Base-by-base conservation (phyloP, 2,888 invertebrate species). In the Anticlea derivata region DNA sequence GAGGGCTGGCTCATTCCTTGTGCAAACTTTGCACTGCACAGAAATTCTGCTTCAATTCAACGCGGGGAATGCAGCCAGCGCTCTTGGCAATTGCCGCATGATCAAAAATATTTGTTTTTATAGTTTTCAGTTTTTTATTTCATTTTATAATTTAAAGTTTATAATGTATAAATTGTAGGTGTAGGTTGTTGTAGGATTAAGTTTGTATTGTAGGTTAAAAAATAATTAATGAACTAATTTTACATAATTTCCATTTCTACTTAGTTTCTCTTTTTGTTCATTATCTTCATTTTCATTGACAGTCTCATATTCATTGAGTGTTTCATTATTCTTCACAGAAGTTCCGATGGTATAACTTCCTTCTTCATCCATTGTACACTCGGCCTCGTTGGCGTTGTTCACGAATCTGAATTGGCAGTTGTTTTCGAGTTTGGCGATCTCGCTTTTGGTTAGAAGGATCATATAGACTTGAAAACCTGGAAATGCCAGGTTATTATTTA, bases 381-480 rank as follows among this genome's bases (percentile, higher is more conserved):
- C 29, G 1, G 31, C 45, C 12, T 47, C 50, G 1, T 4, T 12
- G 0, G 46, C 37, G 7, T 39, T 11, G 22, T 58, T 58, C 2
- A 13, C 12, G n/a, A 58, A 58, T 7, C 39, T 41, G 17, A 58
- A 49, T 2, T 33, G 24, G 10, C 26, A 27, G 12, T 17, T 50
- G 22, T 34, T 46, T 2, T 20, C 7, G 0, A 58, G 34, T 27
- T 54, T 49, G 5, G 24, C 13, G 6, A 58, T 44, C 12, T 58
- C 54, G 23, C 54, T 51, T 33, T 34, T 49, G 2, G 38, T 33
- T 1, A 58, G 2, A 3, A 58, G 34, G 22, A 55, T 45, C n/a
- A 52, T 8, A 11, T 57, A 57, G 1, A 37, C n/a, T 13, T 37
- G 24, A 5, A 24, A 13, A 24, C 24, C 37, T 37, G 37, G 27